These are phyloP conservation scores for Philereme transversata DNA, from an alignment of 2,888 invertebrate genomes.

Conservation along the genomic window DNA sequence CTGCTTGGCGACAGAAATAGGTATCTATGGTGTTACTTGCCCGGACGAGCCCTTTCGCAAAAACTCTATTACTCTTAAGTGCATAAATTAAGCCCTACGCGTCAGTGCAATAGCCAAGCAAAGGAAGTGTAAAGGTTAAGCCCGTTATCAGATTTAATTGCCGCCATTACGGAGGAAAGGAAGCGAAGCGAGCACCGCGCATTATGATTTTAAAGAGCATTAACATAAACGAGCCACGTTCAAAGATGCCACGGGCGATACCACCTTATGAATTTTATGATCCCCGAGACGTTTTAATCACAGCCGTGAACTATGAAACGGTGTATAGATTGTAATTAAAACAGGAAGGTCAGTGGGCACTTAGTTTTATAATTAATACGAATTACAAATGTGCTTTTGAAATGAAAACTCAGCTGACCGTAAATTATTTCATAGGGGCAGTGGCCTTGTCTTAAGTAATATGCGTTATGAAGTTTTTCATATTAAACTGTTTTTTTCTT, in stretches of 20 bases:
- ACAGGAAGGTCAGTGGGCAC: slow-evolving; percentile 81
- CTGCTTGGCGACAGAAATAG: too few relatives aligned
- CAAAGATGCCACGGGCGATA: slow-evolving; percentile 65
- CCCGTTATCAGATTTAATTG: slow-evolving; percentile 78
- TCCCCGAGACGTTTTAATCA: slow-evolving; percentile 74
- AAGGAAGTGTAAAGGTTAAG: slow-evolving; percentile 79
- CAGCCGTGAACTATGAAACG: slow-evolving; percentile 82
- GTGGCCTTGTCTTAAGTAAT: slow-evolving; percentile 68
- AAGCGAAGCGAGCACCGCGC: slow-evolving; percentile 67
- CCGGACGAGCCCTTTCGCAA: too few relatives aligned
- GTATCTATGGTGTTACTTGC: too few relatives aligned
- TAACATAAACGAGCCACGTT: slow-evolving; percentile 69
- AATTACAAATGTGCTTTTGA: slow-evolving; percentile 77
- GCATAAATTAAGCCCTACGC: background rate
- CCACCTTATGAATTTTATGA: slow-evolving; percentile 68
- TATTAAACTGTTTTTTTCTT: slow-evolving; percentile 21
- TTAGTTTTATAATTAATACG: slow-evolving; percentile 74
- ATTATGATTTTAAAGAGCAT: slow-evolving; percentile 78
- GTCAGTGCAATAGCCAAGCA: background rate
- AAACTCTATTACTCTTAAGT: too few relatives aligned
- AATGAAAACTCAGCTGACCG: slow-evolving; percentile 76
- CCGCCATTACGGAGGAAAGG: slow-evolving; percentile 71
- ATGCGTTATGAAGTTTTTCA: slow-evolving; percentile 59
- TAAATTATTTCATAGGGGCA: slow-evolving; percentile 79
- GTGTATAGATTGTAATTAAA: slow-evolving; percentile 72